Evolutionary conservation across 2,888 invertebrate species (phyloP).

Genomic region (Synergus japonicus): DNA sequence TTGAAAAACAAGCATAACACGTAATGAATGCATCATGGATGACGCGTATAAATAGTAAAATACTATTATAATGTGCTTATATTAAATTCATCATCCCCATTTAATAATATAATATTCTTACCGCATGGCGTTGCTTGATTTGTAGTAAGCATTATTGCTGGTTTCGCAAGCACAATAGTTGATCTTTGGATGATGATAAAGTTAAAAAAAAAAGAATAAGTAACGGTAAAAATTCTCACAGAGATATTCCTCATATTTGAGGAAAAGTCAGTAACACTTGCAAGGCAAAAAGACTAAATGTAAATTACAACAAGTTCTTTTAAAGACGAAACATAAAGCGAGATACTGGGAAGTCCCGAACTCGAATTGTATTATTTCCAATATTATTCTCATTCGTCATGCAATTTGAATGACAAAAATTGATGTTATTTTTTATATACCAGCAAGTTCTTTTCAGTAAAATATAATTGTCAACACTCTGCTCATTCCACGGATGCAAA

Average conservation of each 20-base stretch:
- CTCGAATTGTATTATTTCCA: not conserved
- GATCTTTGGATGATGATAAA: not conserved
- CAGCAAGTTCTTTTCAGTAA: not conserved
- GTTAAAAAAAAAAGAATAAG: not conserved
- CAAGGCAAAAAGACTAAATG: conserved; percentile 17
- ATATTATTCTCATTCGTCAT: conserved; percentile 20
- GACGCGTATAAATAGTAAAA: not conserved
- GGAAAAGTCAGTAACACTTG: conserved; percentile 11
- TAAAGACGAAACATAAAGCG: conserved; percentile 21
- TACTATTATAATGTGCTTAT: not conserved
- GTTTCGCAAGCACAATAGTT: not conserved
- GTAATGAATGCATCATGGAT: too few relatives aligned
- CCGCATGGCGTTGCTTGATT: not conserved
- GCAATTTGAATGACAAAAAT: conserved; percentile 16
- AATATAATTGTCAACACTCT: conserved; percentile 11
- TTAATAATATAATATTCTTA: not conserved
- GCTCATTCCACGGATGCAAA: conserved; percentile 2
- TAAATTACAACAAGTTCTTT: conserved; percentile 15
- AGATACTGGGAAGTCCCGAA: conserved; percentile 22
- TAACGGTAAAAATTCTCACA: not conserved
- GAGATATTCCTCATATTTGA: not conserved
- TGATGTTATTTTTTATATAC: conserved; percentile 4
- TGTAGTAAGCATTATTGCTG: not conserved
- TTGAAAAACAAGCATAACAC: too few relatives aligned
- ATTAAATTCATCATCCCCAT: not conserved